Conservation (phyloP, 2,113 vertebrate genomes). For the Desmodus rotundus region DNA sequence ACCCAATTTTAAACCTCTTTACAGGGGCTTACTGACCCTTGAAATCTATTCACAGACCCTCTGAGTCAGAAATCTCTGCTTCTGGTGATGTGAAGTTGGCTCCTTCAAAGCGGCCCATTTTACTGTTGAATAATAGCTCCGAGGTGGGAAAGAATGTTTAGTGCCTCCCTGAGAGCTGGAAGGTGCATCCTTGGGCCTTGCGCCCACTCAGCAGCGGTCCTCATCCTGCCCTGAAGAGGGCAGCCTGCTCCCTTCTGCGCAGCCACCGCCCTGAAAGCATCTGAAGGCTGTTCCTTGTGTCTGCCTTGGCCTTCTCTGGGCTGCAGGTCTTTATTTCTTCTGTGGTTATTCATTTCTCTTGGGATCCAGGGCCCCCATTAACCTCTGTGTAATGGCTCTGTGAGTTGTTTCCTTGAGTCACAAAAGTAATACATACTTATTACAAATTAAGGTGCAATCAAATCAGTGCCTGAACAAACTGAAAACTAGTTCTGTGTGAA, state of each 20-base stretch:
- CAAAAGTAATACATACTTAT: not conserved
- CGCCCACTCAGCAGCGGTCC: not conserved
- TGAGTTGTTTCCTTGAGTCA: not conserved
- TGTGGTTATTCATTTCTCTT: not conserved
- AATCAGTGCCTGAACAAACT: not conserved
- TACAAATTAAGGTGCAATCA: not conserved
- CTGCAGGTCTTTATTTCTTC: not conserved
- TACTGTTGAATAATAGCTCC: not conserved
- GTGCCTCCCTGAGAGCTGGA: not conserved
- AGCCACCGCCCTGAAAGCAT: not conserved
- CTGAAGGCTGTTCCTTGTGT: not conserved
- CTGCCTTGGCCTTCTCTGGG: not conserved
- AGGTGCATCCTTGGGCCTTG: not conserved
- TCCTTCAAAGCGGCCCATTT: not conserved
- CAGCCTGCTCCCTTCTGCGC: not conserved
- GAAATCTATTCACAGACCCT: not conserved
- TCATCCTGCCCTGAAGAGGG: conserved; percentile 3
- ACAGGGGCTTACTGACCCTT: not conserved
- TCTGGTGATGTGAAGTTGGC: not conserved
- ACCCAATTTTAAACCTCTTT: not conserved
- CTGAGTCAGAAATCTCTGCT: not conserved
- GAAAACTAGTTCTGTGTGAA: not conserved
- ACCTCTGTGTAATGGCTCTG: not conserved
- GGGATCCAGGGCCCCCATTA: not conserved
- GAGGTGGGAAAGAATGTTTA: not conserved